Conservation (phyloP, 2,797 vertebrate species). For the Chrosomus eos region DNA sequence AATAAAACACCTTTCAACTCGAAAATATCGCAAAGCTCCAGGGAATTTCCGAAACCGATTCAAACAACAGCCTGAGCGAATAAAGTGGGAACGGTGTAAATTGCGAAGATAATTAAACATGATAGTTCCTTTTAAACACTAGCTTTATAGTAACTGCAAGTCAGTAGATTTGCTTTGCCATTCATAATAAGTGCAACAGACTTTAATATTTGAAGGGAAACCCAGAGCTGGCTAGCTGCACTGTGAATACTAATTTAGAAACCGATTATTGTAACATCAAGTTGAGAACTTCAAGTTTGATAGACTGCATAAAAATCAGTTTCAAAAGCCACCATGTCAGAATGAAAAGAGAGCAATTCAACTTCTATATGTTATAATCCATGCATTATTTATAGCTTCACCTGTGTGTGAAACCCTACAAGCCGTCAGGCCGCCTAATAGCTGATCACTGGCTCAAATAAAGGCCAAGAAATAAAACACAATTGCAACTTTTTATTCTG, state of each 20-base stretch:
- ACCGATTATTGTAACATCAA: constrained; percentile 39
- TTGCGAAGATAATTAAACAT: not conserved
- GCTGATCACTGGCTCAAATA: constrained; percentile 40
- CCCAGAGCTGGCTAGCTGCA: not conserved
- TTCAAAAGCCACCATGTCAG: constrained; percentile 36
- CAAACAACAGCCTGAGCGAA: not conserved
- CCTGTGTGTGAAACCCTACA: constrained; percentile 4
- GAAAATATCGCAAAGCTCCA: constrained; percentile 34
- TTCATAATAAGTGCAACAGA: constrained; percentile 23
- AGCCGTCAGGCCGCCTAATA: constrained; percentile 5
- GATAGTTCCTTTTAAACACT: constrained; percentile 3
- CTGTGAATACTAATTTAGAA: constrained; percentile 32
- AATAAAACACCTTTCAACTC: constrained; percentile 50
- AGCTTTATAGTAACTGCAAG: not conserved
- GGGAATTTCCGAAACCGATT: constrained; percentile 9
- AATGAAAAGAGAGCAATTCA: constrained; percentile 19
- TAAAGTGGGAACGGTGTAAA: constrained; percentile 23
- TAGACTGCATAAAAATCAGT: constrained; percentile 34
- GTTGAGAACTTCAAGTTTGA: constrained; percentile 37
- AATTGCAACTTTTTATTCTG: constrained; percentile 35
- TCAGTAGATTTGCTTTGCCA: constrained; percentile 12
- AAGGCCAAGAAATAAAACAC: constrained; percentile 42
- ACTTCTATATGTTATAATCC: constrained; percentile 33
- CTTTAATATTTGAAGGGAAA: constrained; percentile 34
- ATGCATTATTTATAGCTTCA: constrained; percentile 43